Conservation (phyloP, 2,113 vertebrate species). For the Benitochromis conjunctus region DNA sequence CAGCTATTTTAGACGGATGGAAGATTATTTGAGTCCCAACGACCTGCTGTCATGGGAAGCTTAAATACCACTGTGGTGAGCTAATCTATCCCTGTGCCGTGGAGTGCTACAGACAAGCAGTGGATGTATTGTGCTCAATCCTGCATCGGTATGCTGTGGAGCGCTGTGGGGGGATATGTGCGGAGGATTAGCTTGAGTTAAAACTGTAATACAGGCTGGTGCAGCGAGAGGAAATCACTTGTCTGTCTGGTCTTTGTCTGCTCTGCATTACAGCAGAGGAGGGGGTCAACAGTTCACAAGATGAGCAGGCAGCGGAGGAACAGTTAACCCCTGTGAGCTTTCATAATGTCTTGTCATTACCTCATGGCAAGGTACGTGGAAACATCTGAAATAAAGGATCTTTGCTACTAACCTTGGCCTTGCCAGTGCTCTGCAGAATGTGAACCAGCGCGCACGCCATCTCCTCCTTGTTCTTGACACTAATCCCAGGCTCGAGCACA, state of each 20-base stretch:
- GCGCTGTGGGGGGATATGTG: slow-evolving; percentile 31
- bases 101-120: slow-evolving; percentile 6
- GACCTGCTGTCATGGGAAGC: slow-evolving; percentile 21
- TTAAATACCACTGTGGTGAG: slow-evolving; percentile 20
- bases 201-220: slow-evolving; percentile 50
- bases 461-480: slow-evolving; percentile 98
- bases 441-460: slow-evolving; percentile 95
- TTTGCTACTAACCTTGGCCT: slow-evolving; percentile 86
- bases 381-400: background rate
- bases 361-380: background rate
- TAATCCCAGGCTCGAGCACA: slow-evolving; percentile 90
- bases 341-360: background rate
- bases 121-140: slow-evolving; percentile 3
- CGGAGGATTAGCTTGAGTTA: slow-evolving; percentile 51
- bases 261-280: background rate
- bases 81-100: slow-evolving; percentile 35
- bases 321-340: slow-evolving; percentile 12
- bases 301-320: background rate
- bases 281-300: slow-evolving; percentile 41
- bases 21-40: slow-evolving; percentile 17
- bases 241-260: slow-evolving; percentile 50
- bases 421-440: slow-evolving; percentile 97
- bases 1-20: background rate
- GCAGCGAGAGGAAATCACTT: slow-evolving; percentile 53
- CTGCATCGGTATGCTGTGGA: slow-evolving; percentile 29